A percentile compares a stretch with the other conserved stretches of the same genome.
These are phyloP conservation scores for Hypotaenidia philippensis DNA, from an alignment of 2,797 vertebrate species.

Conservation along the genomic window DNA sequence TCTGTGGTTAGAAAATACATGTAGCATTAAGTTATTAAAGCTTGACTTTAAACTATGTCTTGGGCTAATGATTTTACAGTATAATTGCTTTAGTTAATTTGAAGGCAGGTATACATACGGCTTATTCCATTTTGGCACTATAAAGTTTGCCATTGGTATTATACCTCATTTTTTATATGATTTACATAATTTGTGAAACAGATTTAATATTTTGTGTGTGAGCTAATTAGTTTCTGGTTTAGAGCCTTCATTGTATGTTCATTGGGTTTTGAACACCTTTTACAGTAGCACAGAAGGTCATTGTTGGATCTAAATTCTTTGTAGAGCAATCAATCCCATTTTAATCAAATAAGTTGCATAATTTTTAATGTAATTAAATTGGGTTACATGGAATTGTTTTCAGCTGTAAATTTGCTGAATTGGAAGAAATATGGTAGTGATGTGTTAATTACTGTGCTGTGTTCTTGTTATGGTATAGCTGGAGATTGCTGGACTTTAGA, in stretches of 20 bases:
- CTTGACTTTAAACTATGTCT: slow-evolving; percentile 73
- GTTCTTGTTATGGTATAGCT: not conserved
- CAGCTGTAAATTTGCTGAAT: slow-evolving; percentile 64
- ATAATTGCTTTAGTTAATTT: slow-evolving; percentile 75
- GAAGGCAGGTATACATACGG: slow-evolving; percentile 70
- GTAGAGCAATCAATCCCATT: slow-evolving; percentile 65
- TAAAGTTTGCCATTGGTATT: slow-evolving; percentile 76
- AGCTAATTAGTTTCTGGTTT: slow-evolving; percentile 73
- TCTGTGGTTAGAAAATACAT: slow-evolving; percentile 71
- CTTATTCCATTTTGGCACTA: slow-evolving; percentile 73
- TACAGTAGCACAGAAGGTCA: slow-evolving; percentile 46
- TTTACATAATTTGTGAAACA: slow-evolving; percentile 76
- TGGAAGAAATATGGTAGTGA: slow-evolving; percentile 41
- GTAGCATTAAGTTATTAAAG: slow-evolving; percentile 75
- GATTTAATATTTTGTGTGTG: slow-evolving; percentile 69
- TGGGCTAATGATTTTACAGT: slow-evolving; percentile 76
- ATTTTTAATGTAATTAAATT: slow-evolving; percentile 70
- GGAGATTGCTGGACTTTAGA: not conserved
- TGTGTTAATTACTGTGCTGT: slow-evolving; percentile 60
- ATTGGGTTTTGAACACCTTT: slow-evolving; percentile 64
- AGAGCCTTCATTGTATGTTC: slow-evolving; percentile 50
- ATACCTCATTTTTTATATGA: slow-evolving; percentile 71
- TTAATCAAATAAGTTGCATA: slow-evolving; percentile 69
- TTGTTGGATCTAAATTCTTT: slow-evolving; percentile 59
- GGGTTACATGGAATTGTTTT: slow-evolving; percentile 48